A percentile compares a stretch with the other conserved stretches of the same genome.
These are phyloP conservation scores for Cotesia chilonis DNA, from an alignment of 1,140 invertebrate genomes.

Conservation along the genomic window DNA sequence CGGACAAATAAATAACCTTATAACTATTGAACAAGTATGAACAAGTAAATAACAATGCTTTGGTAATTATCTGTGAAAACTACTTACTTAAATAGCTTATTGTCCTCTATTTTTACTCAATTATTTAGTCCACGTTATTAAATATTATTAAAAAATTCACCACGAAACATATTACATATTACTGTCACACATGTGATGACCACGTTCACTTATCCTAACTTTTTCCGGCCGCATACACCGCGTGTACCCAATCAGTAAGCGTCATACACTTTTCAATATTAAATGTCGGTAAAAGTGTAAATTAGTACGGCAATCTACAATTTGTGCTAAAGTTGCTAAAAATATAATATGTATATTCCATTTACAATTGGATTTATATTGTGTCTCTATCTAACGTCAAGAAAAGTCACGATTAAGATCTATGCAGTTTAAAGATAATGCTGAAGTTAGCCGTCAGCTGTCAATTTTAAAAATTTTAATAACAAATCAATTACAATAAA, in stretches of 20 bases:
- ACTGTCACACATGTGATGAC: conserved; percentile 35
- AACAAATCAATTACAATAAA: too few species aligned
- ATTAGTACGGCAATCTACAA: too few species aligned
- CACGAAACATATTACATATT: neutral
- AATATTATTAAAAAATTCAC: neutral
- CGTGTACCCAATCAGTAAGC: neutral
- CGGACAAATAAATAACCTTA: conserved; percentile 24
- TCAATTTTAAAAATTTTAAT: too few species aligned
- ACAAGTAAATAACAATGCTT: neutral
- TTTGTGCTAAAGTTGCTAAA: too few species aligned
- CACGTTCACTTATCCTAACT: conserved; percentile 25
- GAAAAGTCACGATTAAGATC: too few species aligned
- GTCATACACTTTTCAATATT: too few species aligned
- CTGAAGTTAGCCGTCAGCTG: too few species aligned
- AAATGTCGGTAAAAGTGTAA: too few species aligned
- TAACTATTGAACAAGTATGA: neutral
- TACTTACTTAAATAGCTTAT: conserved; percentile 5
- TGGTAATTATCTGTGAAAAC: neutral
- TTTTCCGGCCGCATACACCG: conserved; percentile 31
- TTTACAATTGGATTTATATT: too few species aligned
- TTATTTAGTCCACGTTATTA: neutral
- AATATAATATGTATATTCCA: too few species aligned
- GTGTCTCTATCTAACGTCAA: too few species aligned
- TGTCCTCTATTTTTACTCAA: neutral
- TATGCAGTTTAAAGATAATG: too few species aligned